Conservation (phyloP, 2,888 invertebrate genomes). For the Spatulosminthurus flaviceps region DNA sequence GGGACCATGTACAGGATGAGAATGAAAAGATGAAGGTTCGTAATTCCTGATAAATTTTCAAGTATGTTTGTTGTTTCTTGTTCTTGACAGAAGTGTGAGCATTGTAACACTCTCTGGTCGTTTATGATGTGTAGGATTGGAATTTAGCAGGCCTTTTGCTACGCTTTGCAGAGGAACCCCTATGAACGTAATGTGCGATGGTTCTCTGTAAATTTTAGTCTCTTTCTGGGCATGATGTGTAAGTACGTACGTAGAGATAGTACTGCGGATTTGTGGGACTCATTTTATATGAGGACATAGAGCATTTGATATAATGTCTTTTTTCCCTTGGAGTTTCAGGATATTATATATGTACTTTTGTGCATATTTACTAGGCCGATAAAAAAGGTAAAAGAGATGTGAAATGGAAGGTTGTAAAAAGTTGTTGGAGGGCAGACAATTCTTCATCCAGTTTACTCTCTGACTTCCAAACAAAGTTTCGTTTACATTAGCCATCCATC, state of each 20-base stretch:
- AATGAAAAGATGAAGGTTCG: neutral
- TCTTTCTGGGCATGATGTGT: too few species aligned
- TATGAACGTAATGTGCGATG: too few species aligned
- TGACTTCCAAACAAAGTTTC: slow-evolving; percentile 49
- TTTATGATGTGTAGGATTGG: too few species aligned
- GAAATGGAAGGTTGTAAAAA: slow-evolving; percentile 20
- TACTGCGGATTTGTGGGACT: too few species aligned
- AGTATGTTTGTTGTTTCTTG: neutral
- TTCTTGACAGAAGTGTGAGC: too few species aligned
- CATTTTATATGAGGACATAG: neutral
- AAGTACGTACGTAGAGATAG: too few species aligned
- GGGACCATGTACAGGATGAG: neutral
- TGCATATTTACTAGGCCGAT: neutral
- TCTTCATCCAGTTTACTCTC: slow-evolving; percentile 40
- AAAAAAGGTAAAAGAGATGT: slow-evolving; percentile 5
- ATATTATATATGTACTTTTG: neutral
- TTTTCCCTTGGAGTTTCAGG: too few species aligned
- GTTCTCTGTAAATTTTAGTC: too few species aligned
- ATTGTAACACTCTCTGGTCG: too few species aligned
- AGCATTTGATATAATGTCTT: neutral
- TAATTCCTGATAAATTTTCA: neutral
- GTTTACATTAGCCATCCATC: slow-evolving; percentile 52
- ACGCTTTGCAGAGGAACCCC: too few species aligned
- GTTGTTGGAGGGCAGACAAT: slow-evolving; percentile 34
- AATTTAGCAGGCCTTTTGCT: too few species aligned